Conservation (phyloP, 2,797 vertebrate genomes). For the Myripristis murdjan region DNA sequence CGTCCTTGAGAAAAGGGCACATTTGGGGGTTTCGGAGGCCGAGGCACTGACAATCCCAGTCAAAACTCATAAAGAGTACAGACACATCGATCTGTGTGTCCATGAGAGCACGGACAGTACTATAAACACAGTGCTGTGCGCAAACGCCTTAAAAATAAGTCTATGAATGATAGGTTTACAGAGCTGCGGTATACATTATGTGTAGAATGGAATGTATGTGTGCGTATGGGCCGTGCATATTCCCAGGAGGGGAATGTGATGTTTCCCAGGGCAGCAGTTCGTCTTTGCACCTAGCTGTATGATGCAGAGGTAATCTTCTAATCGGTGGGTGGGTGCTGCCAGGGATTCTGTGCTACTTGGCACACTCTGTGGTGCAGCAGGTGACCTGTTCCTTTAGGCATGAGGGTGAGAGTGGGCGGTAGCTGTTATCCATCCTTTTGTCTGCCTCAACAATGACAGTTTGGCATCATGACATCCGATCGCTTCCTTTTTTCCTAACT, state of each 20-base stretch:
- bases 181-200: conserved; percentile 11
- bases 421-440: conserved; percentile 63
- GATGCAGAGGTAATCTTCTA: conserved; percentile 4
- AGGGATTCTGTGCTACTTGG: conserved; percentile 22
- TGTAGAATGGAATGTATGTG: conserved; percentile 20
- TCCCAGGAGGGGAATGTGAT: conserved; percentile 3
- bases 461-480: conserved; percentile 67
- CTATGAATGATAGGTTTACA: conserved; percentile 31
- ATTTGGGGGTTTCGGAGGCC: conserved; percentile 71
- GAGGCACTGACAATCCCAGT: conserved; percentile 73
- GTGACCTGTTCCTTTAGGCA: conserved; percentile 55
- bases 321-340: conserved; percentile 15
- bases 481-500: conserved; percentile 46
- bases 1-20: conserved; percentile 85
- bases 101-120: neutral
- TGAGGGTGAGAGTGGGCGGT: conserved; percentile 14
- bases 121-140: conserved; percentile 42
- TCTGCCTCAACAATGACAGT: conserved; percentile 58
- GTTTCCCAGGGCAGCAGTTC: conserved; percentile 16
- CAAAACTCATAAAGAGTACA: conserved; percentile 76
- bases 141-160: conserved; percentile 42
- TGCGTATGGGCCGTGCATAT: conserved; percentile 1
- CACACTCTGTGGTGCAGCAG: conserved; percentile 43
- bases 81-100: conserved; percentile 59
- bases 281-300: conserved; percentile 6